Conservation (phyloP, 2,888 invertebrate genomes). For the Eristalis arbustorum region DNA sequence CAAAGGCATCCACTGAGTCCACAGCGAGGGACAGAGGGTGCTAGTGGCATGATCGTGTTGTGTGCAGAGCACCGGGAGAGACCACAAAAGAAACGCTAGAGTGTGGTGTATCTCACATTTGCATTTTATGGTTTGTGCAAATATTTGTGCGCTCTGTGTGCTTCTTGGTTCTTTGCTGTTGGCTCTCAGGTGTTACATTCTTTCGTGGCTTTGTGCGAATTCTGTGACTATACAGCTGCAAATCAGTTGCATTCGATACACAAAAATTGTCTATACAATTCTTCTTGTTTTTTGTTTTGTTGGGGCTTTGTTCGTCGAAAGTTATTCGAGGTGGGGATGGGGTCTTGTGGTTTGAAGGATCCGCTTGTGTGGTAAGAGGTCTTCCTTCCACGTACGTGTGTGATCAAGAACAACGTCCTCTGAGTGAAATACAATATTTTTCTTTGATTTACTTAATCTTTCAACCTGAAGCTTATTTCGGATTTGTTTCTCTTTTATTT, state of each 20-base stretch:
- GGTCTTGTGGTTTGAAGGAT: slow-evolving; percentile 2
- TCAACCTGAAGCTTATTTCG: not conserved
- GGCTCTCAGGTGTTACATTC: slow-evolving; percentile 68
- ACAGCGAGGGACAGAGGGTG: not conserved
- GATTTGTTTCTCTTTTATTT: no score
- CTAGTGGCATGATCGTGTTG: slow-evolving; percentile 13
- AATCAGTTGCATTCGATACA: slow-evolving; percentile 40
- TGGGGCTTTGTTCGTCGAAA: not conserved
- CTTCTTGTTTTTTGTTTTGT: not conserved
- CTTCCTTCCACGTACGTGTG: not conserved
- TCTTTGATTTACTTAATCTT: not conserved
- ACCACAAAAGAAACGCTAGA: slow-evolving; percentile 68
- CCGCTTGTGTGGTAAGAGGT: slow-evolving; percentile 19
- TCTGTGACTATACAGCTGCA: slow-evolving; percentile 20
- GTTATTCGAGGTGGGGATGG: slow-evolving; percentile 13
- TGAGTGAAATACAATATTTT: not conserved
- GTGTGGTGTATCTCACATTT: slow-evolving; percentile 65
- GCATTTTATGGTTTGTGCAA: slow-evolving; percentile 70
- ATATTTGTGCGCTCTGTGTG: slow-evolving; percentile 53
- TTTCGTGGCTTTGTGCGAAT: slow-evolving; percentile 35
- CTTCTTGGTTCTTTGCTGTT: slow-evolving; percentile 26
- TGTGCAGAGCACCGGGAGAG: slow-evolving; percentile 39
- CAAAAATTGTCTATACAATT: slow-evolving; percentile 4
- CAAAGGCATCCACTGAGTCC: slow-evolving; percentile 10
- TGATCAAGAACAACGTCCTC: not conserved